phyloP scores from a whole-genome alignment of 2,797 vertebrate genomes.

The Sparus aurata region DNA sequence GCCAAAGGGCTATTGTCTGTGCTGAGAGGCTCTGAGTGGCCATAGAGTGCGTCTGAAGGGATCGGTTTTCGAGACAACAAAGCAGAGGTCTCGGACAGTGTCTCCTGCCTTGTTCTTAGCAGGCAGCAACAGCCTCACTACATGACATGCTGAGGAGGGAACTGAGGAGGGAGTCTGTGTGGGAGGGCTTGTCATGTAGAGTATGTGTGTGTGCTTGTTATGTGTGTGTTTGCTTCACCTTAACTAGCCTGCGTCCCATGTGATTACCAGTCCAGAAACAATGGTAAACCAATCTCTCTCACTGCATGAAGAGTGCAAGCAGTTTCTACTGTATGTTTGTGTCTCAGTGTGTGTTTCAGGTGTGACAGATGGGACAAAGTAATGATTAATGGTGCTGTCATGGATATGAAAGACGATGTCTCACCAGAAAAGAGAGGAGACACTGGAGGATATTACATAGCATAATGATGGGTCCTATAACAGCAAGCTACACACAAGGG shows the following conservation, averaged over 20 bases:
- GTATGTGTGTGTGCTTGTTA: not conserved
- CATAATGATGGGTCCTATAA: slow-evolving; percentile 61
- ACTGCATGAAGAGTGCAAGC: slow-evolving; percentile 23
- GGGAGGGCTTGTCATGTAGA: slow-evolving; percentile 27
- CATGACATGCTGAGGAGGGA: slow-evolving; percentile 64
- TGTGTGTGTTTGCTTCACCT: slow-evolving; percentile 43
- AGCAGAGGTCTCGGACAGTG: slow-evolving; percentile 75
- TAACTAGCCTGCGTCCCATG: slow-evolving; percentile 38
- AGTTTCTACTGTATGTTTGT: slow-evolving; percentile 32
- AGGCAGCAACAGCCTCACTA: slow-evolving; percentile 58
- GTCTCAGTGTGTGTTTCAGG: slow-evolving; percentile 44
- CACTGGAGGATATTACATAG: slow-evolving; percentile 63
- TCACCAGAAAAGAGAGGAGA: slow-evolving; percentile 63
- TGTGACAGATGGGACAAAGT: slow-evolving; percentile 68
- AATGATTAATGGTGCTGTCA: slow-evolving; percentile 77
- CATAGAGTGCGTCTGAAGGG: slow-evolving; percentile 71
- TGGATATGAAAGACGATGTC: slow-evolving; percentile 61
- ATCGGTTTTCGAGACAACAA: slow-evolving; percentile 79
- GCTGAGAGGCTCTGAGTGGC: slow-evolving; percentile 81
- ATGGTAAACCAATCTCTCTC: slow-evolving; percentile 30
- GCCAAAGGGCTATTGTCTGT: slow-evolving; percentile 77
- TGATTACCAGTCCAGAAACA: slow-evolving; percentile 35
- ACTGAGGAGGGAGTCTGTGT: slow-evolving; percentile 31
- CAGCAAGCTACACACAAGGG: slow-evolving; percentile 60
- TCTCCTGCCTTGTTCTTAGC: slow-evolving; percentile 73